These are phyloP conservation scores for Agyllia agylla DNA, from an alignment of 2,888 invertebrate genomes.

Conservation along the genomic window DNA sequence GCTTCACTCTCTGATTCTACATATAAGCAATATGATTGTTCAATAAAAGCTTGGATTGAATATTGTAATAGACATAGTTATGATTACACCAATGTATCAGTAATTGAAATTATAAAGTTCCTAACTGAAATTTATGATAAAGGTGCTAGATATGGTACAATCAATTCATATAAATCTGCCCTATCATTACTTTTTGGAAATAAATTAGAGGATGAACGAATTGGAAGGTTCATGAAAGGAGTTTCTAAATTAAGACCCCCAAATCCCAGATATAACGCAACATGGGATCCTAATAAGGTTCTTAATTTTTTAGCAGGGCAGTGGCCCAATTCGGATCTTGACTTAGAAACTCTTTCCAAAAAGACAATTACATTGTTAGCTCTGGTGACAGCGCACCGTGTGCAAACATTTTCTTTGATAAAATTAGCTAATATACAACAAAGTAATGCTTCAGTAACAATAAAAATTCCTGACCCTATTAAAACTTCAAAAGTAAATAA, in stretches of 20 bases:
- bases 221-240: conserved; percentile 18
- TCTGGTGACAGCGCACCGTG: conserved; percentile 71
- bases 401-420: conserved; percentile 71
- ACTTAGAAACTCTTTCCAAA: conserved; percentile 41
- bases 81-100: background rate
- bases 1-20: conserved; percentile 16
- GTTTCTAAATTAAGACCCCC: conserved; percentile 4
- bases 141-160: conserved; percentile 12
- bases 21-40: conserved; percentile 38
- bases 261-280: conserved; percentile 36
- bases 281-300: conserved; percentile 40
- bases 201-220: background rate
- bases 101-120: conserved; percentile 14
- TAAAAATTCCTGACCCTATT: background rate
- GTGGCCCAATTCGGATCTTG: conserved; percentile 53
- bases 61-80: conserved; percentile 5
- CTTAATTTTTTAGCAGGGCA: background rate
- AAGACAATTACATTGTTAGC: conserved; percentile 74
- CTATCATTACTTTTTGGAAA: background rate
- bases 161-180: conserved; percentile 10
- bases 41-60: conserved; percentile 11
- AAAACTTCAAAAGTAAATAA: conserved; percentile 18
- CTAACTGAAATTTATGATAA: background rate
- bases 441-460: background rate
- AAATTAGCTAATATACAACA: background rate